Conservation (phyloP, 2,113 vertebrate genomes). For the Australoheros scitulus region DNA sequence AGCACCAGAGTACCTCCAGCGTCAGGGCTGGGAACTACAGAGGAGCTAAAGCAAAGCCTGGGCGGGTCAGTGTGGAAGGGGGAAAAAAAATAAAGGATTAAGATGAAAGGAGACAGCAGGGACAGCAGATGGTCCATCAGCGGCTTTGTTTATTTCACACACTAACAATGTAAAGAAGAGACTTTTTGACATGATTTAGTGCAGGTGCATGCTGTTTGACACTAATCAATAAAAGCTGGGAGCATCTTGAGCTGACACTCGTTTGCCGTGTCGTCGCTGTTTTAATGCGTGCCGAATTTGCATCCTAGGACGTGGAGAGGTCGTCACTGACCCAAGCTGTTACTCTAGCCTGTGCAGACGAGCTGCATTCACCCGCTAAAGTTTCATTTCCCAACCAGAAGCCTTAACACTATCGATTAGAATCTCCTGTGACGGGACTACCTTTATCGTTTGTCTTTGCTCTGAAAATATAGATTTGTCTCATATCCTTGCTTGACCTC, state of each 20-base stretch:
- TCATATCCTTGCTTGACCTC: conserved; percentile 60
- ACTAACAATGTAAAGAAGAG: not conserved
- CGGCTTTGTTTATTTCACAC: conserved; percentile 29
- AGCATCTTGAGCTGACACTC: not conserved
- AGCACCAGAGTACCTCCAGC: conserved; percentile 77
- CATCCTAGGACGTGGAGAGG: conserved; percentile 53
- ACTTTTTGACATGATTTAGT: not conserved
- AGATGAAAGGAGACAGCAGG: conserved; percentile 41
- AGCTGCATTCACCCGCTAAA: conserved; percentile 47
- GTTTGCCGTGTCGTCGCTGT: not conserved
- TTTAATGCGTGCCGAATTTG: not conserved
- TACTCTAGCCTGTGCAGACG: conserved; percentile 48
- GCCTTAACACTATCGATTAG: conserved; percentile 60
- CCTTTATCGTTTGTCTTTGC: conserved; percentile 55
- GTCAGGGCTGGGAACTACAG: conserved; percentile 65
- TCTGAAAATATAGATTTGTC: conserved; percentile 59
- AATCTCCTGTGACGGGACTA: conserved; percentile 63
- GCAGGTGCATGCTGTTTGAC: conserved; percentile 1
- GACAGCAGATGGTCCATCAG: conserved; percentile 39
- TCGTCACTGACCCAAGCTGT: conserved; percentile 43
- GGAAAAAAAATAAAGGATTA: conserved; percentile 9
- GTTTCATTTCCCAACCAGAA: conserved; percentile 64
- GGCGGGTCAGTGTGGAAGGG: conserved; percentile 1
- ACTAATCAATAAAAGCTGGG: conserved; percentile 3
- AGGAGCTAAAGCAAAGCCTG: conserved; percentile 52